Evolutionary conservation across 2,888 invertebrate species (phyloP).

Genomic region (Drosophila seclusa): DNA sequence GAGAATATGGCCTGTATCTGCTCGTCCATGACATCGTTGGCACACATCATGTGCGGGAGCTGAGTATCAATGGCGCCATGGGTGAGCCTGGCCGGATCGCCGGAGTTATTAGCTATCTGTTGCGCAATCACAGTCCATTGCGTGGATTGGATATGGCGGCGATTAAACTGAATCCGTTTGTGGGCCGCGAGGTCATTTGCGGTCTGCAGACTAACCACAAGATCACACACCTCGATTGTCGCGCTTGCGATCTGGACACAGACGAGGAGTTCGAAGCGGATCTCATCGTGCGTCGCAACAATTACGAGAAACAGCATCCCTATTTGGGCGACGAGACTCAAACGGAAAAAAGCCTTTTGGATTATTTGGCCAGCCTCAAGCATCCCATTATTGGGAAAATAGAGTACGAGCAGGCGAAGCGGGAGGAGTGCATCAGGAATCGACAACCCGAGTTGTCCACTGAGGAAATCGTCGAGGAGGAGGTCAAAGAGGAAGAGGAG

Average conservation of each 20-base stretch:
- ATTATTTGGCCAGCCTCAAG: slow-evolving; percentile 53
- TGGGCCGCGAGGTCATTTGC: slow-evolving; percentile 55
- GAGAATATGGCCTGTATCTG: slow-evolving; percentile 43
- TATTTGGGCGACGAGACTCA: slow-evolving; percentile 59
- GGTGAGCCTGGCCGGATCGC: slow-evolving; percentile 18
- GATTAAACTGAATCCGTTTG: slow-evolving; percentile 32
- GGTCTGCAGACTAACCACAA: slow-evolving; percentile 61
- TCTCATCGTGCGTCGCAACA: slow-evolving; percentile 75
- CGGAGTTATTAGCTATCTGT: slow-evolving; percentile 46
- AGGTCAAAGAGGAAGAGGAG: slow-evolving; percentile 29
- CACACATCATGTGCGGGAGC: slow-evolving; percentile 55
- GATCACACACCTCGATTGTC: slow-evolving; percentile 66
- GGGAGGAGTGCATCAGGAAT: slow-evolving; percentile 36
- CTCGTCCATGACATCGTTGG: slow-evolving; percentile 48
- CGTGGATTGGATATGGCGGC: slow-evolving; percentile 65
- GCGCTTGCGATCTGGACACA: slow-evolving; percentile 66
- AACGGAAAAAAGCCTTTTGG: slow-evolving; percentile 61
- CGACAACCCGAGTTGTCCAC: slow-evolving; percentile 13
- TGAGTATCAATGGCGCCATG: slow-evolving; percentile 66
- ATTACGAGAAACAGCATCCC: slow-evolving; percentile 44
- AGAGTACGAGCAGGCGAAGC: neutral
- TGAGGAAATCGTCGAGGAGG: neutral
- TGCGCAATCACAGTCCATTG: slow-evolving; percentile 62
- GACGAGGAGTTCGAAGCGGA: slow-evolving; percentile 74
- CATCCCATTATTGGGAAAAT: slow-evolving; percentile 54